A percentile compares a stretch with the other conserved stretches of the same genome.
These are phyloP conservation scores for Lithophane leautieri DNA, from an alignment of 2,888 invertebrate genomes.

Conservation along the genomic window DNA sequence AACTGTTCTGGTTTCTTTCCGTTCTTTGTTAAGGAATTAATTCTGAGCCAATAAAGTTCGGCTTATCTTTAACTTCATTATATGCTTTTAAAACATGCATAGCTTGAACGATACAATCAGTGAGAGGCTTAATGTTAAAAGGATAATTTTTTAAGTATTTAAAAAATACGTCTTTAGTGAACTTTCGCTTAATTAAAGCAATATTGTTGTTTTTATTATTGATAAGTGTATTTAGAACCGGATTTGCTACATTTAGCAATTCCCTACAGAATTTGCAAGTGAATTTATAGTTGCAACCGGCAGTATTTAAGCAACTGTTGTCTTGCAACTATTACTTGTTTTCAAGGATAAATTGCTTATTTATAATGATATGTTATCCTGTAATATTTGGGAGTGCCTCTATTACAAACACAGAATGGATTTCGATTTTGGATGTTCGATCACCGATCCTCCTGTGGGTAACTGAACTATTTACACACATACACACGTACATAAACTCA, in stretches of 20 bases:
- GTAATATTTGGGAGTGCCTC: background rate
- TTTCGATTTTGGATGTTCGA: background rate
- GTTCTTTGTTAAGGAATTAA: background rate
- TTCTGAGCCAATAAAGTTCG: background rate
- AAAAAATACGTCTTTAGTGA: background rate
- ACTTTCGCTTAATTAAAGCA: conserved; percentile 33
- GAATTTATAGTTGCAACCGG: conserved; percentile 22
- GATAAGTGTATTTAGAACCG: conserved; percentile 25
- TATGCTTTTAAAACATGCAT: conserved; percentile 6
- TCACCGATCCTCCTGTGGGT: background rate
- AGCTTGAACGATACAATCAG: background rate
- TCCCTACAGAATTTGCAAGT: conserved; percentile 24
- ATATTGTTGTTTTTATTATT: conserved; percentile 18
- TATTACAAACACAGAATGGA: background rate
- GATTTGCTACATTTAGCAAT: conserved; percentile 32
- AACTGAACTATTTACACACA: background rate
- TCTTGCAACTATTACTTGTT: conserved; percentile 45
- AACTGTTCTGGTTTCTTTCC: background rate
- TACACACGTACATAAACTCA: background rate
- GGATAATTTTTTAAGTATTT: background rate
- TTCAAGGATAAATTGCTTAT: conserved; percentile 39
- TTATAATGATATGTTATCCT: conserved; percentile 3
- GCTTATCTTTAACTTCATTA: background rate
- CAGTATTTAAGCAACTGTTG: conserved; percentile 19
- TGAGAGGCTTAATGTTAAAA: conserved; percentile 21